Conservation (phyloP, 2,888 invertebrate genomes). For the Apotomis betuletana region DNA sequence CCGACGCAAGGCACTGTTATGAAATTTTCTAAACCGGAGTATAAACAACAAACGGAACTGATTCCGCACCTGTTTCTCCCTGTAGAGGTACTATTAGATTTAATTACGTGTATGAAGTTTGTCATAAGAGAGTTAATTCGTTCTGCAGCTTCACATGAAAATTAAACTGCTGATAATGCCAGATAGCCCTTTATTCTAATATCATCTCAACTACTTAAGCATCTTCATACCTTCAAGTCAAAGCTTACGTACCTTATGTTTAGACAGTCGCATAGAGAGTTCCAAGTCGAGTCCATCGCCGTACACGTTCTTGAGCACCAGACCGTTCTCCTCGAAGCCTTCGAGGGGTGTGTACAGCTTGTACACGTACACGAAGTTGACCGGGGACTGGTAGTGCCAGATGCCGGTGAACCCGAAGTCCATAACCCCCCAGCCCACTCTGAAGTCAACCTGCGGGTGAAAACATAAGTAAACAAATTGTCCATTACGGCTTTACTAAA, state of each 20-base stretch:
- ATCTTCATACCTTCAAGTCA: too few species aligned
- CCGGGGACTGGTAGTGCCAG: constrained; percentile 86
- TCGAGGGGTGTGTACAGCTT: constrained; percentile 90
- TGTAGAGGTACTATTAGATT: too few species aligned
- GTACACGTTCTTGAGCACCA: constrained; percentile 87
- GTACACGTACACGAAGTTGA: constrained; percentile 91
- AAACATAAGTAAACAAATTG: not conserved
- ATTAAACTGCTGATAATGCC: too few species aligned
- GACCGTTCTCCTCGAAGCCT: constrained; percentile 90
- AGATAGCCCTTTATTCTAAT: too few species aligned
- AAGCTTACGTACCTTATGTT: constrained; percentile 80
- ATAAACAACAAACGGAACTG: too few species aligned
- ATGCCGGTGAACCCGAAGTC: constrained; percentile 90
- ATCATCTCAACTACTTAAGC: too few species aligned
- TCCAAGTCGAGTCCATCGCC: constrained; percentile 87
- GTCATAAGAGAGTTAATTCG: too few species aligned
- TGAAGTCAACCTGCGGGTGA: constrained; percentile 85
- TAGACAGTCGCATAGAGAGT: constrained; percentile 86
- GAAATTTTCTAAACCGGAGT: too few species aligned
- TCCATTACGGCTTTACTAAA: not conserved
- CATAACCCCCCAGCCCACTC: constrained; percentile 89
- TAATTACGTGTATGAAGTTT: too few species aligned
- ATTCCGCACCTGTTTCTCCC: too few species aligned
- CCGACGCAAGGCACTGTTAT: too few species aligned
- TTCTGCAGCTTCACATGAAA: too few species aligned